Base-by-base conservation (phyloP, 2,113 vertebrate species). In the Myrmecobius fasciatus region DNA sequence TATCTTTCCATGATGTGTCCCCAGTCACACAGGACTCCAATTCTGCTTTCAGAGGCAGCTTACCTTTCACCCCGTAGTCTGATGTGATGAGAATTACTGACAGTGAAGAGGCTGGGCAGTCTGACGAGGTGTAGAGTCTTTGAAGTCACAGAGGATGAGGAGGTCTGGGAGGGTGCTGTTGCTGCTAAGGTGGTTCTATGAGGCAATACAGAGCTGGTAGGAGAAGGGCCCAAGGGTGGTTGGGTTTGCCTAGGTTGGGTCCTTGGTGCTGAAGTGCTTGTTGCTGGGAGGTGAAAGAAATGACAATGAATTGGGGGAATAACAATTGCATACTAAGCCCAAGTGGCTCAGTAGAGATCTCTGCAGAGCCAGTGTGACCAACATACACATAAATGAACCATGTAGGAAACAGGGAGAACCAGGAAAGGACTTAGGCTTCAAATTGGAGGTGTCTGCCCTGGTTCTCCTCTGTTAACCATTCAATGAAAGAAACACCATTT, bases 1-100 rank as follows among this genome's bases (percentile, higher is more conserved):
- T 25, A 56, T 89, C 83, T 26, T 20, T 93, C 28, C 11, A 52
- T 36, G 46, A 48, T 83, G 0, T 47, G 43, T 49, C 51, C 43
- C 90, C 28, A 6, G 2, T 92, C 26, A 9, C 36, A 43, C 0
- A n/a, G n/a, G 67, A 0, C 67, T 7, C 7, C n/a, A 2, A 2
- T 3, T 10, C 67, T 83, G 36, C n/a, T 43, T 83, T 83, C 36
- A 43, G 20, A 83, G 20, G 17, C 6, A 43, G 67, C 97, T 96
- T 94, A 98, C 98, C 95, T 97, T 49, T 96, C 89, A 36, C 51
- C 91, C 46, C 92, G 75, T 24, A 90, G 56, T 54, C 54, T 90
- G 60, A 49, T 95, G n/a, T 90, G 97, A 20, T 95, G 89, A 28
- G 52, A 93, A 92, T 95, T 90, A 93, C 90, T 89, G 60, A 53